Percentiles rank a stretch among this genome's conserved stretches.
Evolutionary conservation across 2,888 invertebrate species (phyloP).

Genomic region (Gerris lacustris): DNA sequence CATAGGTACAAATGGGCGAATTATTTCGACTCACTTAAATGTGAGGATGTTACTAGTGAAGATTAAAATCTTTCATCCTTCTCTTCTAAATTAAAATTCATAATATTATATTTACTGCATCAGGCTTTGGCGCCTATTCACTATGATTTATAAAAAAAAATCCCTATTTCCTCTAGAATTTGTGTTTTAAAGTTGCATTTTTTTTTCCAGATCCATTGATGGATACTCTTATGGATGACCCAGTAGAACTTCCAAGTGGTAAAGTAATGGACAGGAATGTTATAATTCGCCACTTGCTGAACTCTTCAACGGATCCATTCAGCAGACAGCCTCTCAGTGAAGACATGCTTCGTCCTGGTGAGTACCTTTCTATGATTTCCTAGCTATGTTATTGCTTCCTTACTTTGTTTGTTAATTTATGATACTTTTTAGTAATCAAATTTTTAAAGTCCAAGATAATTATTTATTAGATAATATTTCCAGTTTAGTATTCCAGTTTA

Average conservation of each 20-base stretch:
- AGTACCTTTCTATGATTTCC: conserved; percentile 27
- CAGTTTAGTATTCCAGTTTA: too few species aligned
- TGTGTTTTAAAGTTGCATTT: conserved; percentile 12
- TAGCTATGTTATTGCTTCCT: background rate
- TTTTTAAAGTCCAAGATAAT: too few species aligned
- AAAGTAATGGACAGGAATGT: conserved; percentile 88
- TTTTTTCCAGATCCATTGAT: conserved; percentile 67
- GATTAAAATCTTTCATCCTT: background rate
- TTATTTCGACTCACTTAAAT: too few species aligned
- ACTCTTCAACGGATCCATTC: conserved; percentile 95
- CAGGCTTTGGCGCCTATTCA: too few species aligned
- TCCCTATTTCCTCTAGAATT: background rate
- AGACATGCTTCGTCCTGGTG: conserved; percentile 83
- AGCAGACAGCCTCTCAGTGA: conserved; percentile 89
- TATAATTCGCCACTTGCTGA: conserved; percentile 83
- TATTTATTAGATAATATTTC: too few species aligned
- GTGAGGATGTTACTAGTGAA: too few species aligned
- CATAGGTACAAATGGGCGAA: too few species aligned
- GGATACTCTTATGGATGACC: conserved; percentile 95
- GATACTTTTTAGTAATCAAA: too few species aligned
- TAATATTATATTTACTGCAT: too few species aligned
- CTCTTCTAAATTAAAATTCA: too few species aligned
- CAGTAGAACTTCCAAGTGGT: conserved; percentile 82
- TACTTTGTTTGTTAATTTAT: too few species aligned
- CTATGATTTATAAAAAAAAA: too few species aligned